Evolutionary conservation across 2,113 vertebrate genomes (phyloP).

Genomic region (Festucalex cinctus): DNA sequence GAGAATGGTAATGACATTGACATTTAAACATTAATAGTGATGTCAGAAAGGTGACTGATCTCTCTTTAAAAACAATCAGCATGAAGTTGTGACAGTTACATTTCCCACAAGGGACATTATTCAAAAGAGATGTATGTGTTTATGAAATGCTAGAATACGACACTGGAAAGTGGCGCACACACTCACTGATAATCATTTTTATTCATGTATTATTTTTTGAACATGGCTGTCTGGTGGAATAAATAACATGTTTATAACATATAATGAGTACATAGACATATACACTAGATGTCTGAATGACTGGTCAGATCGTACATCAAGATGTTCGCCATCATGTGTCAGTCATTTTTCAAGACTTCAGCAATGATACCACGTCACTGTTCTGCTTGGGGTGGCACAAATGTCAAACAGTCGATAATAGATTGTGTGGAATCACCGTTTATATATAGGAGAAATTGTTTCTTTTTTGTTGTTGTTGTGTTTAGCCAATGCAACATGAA

Average conservation of each 20-base stretch:
- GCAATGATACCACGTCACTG: background rate
- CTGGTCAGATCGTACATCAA: background rate
- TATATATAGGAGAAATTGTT: background rate
- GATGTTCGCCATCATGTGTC: background rate
- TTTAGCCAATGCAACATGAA: background rate
- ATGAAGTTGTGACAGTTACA: constrained; percentile 6
- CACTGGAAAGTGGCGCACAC: background rate
- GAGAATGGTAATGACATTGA: constrained; percentile 2
- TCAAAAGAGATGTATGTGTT: constrained; percentile 3
- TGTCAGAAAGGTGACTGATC: constrained; percentile 23
- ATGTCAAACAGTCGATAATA: background rate
- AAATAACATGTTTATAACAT: background rate
- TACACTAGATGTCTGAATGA: background rate
- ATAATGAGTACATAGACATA: background rate
- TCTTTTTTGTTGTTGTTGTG: background rate
- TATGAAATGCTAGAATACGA: background rate
- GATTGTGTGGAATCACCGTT: background rate
- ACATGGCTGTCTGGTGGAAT: background rate
- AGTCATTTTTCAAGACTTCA: background rate
- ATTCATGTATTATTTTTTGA: too few species aligned
- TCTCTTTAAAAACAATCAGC: constrained; percentile 10
- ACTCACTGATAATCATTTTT: background rate
- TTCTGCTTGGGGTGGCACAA: background rate
- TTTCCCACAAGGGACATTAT: constrained; percentile 11
- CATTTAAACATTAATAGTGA: constrained; percentile 11